These are phyloP conservation scores for Drosophila virilis DNA, from an alignment of 1,140 invertebrate genomes.

Conservation along the genomic window DNA sequence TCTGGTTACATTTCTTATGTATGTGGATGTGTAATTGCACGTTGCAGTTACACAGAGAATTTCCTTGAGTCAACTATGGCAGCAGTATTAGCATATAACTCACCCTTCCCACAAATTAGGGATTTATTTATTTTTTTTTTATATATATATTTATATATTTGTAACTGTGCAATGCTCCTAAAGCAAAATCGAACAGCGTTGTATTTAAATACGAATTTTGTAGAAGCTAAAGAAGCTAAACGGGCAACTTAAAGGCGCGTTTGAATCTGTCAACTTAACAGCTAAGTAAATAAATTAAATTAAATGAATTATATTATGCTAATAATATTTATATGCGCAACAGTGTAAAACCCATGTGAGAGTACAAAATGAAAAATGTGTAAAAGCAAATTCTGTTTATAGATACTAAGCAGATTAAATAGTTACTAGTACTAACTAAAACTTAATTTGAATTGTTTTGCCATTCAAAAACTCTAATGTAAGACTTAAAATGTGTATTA, in stretches of 20 bases:
- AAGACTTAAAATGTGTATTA: constrained; percentile 8
- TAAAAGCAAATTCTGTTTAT: constrained; percentile 12
- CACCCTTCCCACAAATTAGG: neutral
- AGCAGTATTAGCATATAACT: constrained; percentile 56
- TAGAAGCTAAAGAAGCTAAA: constrained; percentile 29
- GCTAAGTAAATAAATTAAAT: constrained; percentile 40
- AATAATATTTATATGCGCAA: constrained; percentile 31
- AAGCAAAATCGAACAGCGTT: constrained; percentile 24
- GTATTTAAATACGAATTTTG: constrained; percentile 7
- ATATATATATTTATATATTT: constrained; percentile 33
- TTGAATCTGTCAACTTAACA: constrained; percentile 47
- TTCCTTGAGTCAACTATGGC: constrained; percentile 30
- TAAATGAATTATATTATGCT: constrained; percentile 3
- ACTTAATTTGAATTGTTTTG: neutral
- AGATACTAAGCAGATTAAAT: constrained; percentile 1
- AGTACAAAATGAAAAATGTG: constrained; percentile 66
- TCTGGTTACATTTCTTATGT: constrained; percentile 61
- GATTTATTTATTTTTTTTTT: constrained; percentile 16
- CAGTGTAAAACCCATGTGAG: constrained; percentile 24
- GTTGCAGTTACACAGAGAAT: neutral
- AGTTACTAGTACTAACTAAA: constrained; percentile 2
- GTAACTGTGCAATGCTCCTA: constrained; percentile 60
- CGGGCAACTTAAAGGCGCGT: constrained; percentile 9
- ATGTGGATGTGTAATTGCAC: constrained; percentile 40
- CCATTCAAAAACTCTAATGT: neutral